A percentile compares a stretch with the other conserved stretches of the same genome.
phyloP scores from a whole-genome alignment of 1,140 invertebrate species.

The Aphidius ervi region DNA sequence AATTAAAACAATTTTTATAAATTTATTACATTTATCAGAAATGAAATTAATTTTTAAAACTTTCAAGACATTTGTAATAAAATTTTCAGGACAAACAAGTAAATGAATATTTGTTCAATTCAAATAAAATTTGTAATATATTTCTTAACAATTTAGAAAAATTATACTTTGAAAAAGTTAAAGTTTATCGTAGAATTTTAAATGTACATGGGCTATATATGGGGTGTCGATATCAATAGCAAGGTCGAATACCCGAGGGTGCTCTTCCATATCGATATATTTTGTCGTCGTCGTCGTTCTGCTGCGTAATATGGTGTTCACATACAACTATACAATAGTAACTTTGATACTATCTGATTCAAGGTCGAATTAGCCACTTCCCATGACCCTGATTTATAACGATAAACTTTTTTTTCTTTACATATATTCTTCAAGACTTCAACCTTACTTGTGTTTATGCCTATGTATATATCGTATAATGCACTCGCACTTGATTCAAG shows the following conservation, averaged over 20 bases:
- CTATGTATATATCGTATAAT: no score
- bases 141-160: no score
- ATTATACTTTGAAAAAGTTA: no score
- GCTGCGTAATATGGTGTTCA: conserved; percentile 1
- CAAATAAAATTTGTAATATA: no score
- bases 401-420: conserved; percentile 9
- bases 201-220: no score
- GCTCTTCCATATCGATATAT: conserved; percentile 15
- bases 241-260: conserved; percentile 11
- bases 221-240: conserved; percentile 1
- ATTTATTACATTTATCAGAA: no score
- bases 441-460: neutral
- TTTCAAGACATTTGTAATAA: no score
- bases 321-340: conserved; percentile 1
- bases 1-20: neutral
- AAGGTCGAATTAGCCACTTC: conserved; percentile 17
- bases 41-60: no score
- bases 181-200: no score
- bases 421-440: neutral
- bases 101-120: no score
- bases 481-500: no score
- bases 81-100: no score
- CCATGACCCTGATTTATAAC: conserved; percentile 13
- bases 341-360: neutral
- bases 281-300: conserved; percentile 3